These are phyloP conservation scores for Pygoscelis adeliae DNA, from an alignment of 2,113 vertebrate genomes.

Conservation along the genomic window DNA sequence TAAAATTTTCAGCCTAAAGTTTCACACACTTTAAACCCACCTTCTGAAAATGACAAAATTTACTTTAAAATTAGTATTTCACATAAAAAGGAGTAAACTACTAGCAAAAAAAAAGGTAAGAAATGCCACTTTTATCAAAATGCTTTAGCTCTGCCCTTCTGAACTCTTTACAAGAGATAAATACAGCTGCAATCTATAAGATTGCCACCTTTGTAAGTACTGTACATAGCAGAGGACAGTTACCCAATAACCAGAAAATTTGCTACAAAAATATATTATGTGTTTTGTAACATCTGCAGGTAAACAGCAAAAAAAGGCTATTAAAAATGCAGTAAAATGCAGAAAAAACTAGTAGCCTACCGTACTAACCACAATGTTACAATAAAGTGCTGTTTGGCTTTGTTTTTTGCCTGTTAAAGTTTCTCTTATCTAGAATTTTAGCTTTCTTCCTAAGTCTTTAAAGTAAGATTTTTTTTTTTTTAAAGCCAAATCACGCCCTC, in stretches of 20 bases:
- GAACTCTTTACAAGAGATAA: slow-evolving; percentile 64
- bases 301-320: slow-evolving; percentile 40
- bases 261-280: slow-evolving; percentile 61
- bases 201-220: slow-evolving; percentile 55
- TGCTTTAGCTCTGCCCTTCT: slow-evolving; percentile 55
- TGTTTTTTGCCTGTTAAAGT: neutral
- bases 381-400: slow-evolving; percentile 58
- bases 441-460: neutral
- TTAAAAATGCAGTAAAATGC: slow-evolving; percentile 25
- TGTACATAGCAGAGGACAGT: slow-evolving; percentile 55
- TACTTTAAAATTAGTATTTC: slow-evolving; percentile 25
- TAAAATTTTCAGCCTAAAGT: neutral
- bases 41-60: slow-evolving; percentile 6
- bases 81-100: slow-evolving; percentile 33
- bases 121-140: slow-evolving; percentile 66
- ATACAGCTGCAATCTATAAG: slow-evolving; percentile 63
- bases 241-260: slow-evolving; percentile 57
- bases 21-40: neutral
- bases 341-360: slow-evolving; percentile 25
- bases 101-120: slow-evolving; percentile 26
- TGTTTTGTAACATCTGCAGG: slow-evolving; percentile 43
- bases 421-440: neutral
- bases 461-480: neutral
- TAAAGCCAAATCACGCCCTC: neutral
- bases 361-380: neutral